Evolutionary conservation across 2,113 vertebrate species (phyloP), one percentile per base, ranked within the genome.

Genomic region (Sphyrna mokarran): DNA sequence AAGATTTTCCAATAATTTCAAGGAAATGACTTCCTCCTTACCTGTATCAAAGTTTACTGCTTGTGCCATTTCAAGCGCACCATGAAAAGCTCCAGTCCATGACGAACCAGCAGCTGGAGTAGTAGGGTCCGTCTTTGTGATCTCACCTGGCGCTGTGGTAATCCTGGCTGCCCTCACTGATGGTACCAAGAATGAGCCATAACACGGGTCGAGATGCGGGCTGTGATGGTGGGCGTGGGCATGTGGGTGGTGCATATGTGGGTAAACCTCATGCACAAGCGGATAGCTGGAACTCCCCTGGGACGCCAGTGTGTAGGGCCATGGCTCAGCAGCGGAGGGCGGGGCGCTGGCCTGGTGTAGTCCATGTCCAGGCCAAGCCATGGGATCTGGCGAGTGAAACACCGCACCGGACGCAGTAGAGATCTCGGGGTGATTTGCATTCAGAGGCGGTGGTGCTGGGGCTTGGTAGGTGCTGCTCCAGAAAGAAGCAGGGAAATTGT

Each of bases 381-480:
- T 96, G 96, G 98, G 97, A 0, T 99, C 99, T 0, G 98, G 96
- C 29, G 98, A 86, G 7, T 98, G 97, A 96, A 99, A 99, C 96
- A 98, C 97, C 96, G 97, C 97, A 96, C 97, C 97, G 96, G 98
- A 97, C 96, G 98, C 97, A 3, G 98, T 97, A 0, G 98, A 97
- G 96, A 99, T 99, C 96, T 99, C 99, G 0, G 98, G 98, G 96
- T 98, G 99, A 96, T 98, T 97, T 20, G 98, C 97, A 23, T 98
- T 97, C 95, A 99, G 96, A 97, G 98, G 98, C 26, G 98, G 96
- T 54, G 97, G 97, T 96, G 98, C 96, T 96, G 98, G 98, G 96
- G 98, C 97, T 95, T 98, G 98, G 96, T 99, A 99, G 96, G 98
- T 97, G 96, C 97, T 98, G 97, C 97, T 98, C 99, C 99, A 99